Percentiles rank a stretch among this genome's conserved stretches.
These are phyloP conservation scores for Columba guinea DNA, from an alignment of 2,797 vertebrate genomes.

Conservation along the genomic window DNA sequence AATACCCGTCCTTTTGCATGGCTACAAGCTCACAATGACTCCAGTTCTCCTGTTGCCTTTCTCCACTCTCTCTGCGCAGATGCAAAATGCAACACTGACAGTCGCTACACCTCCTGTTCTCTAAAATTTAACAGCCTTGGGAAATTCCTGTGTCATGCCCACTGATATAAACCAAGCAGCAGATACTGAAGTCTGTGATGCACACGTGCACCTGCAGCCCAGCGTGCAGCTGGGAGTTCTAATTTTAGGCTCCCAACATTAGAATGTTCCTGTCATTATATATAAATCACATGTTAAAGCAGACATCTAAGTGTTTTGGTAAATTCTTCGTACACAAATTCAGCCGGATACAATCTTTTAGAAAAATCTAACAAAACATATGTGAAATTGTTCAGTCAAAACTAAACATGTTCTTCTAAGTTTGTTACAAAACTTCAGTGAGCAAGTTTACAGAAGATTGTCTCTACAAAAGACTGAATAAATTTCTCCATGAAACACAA, in stretches of 20 bases:
- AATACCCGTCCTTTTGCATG: not conserved
- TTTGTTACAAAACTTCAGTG: not conserved
- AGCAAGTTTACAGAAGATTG: not conserved
- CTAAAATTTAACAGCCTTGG: not conserved
- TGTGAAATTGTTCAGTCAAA: not conserved
- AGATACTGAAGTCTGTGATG: not conserved
- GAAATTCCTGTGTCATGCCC: not conserved
- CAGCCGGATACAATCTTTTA: not conserved
- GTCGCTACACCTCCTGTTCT: not conserved
- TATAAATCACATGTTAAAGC: constrained; percentile 12
- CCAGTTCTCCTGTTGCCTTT: not conserved
- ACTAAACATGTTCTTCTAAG: not conserved
- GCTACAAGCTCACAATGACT: fast-evolving
- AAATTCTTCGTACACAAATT: not conserved
- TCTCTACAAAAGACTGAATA: not conserved
- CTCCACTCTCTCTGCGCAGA: not conserved
- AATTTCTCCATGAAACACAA: constrained; percentile 13
- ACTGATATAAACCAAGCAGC: not conserved
- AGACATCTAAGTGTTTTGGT: constrained; percentile 11
- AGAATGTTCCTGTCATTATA: constrained; percentile 50
- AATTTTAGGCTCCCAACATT: constrained; percentile 56
- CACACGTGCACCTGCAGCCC: constrained; percentile 48
- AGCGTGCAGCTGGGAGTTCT: constrained; percentile 24
- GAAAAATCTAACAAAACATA: not conserved
- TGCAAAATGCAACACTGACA: not conserved